A percentile compares a stretch with the other conserved stretches of the same genome.
phyloP scores from a whole-genome alignment of 2,113 vertebrate species.

The Pardalotus punctatus region DNA sequence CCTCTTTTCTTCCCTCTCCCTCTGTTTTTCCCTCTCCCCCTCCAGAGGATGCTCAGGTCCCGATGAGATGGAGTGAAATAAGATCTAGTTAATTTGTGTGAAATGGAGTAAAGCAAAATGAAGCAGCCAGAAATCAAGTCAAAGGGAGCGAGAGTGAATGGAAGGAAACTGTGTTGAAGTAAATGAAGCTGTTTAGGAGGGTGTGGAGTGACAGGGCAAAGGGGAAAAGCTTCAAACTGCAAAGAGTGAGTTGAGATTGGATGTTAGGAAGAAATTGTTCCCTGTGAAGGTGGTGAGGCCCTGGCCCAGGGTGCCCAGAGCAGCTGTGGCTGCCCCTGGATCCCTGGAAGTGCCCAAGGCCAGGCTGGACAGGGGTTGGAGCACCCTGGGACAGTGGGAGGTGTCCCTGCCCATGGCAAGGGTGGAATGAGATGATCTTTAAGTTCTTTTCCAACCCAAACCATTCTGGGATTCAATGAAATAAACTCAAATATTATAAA shows the following conservation, averaged over 20 bases:
- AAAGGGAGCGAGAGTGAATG: rapidly evolving
- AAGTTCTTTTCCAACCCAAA: not conserved
- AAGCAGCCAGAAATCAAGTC: not conserved
- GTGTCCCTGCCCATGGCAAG: not conserved
- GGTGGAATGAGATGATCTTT: not conserved
- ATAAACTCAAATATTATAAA: not conserved
- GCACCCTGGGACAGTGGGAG: not conserved
- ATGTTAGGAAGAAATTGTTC: not conserved
- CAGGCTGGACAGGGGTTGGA: not conserved
- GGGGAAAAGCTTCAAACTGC: not conserved
- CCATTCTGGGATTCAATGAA: not conserved
- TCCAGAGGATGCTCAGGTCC: not conserved
- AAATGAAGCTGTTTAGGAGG: not conserved
- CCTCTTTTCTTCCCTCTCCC: not conserved
- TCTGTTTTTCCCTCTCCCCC: not conserved
- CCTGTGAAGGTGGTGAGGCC: not conserved
- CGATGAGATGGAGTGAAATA: not conserved
- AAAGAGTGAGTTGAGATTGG: too few relatives aligned
- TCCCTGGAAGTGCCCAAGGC: not conserved
- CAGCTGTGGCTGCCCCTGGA: not conserved
- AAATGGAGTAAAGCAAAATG: not conserved
- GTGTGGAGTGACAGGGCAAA: not conserved
- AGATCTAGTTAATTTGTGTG: not conserved
- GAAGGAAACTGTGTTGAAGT: not conserved
- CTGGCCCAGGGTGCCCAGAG: not conserved